Base-by-base conservation (phyloP, 92 coral and sea anemone genomes). In the Epizoanthus scotinus region DNA sequence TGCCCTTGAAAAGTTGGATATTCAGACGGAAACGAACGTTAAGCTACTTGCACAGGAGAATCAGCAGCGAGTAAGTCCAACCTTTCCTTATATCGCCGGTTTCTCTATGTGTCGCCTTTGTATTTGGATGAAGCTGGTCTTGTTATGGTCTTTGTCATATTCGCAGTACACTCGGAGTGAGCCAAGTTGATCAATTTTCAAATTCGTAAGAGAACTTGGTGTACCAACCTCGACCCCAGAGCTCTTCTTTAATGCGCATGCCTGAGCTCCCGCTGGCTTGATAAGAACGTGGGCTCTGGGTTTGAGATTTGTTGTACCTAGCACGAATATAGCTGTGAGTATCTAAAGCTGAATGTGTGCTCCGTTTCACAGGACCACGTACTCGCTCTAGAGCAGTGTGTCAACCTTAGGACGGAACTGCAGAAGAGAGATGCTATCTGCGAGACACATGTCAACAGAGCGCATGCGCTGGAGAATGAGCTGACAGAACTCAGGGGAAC, bases 11-110 rank as follows among this genome's bases (percentile, higher is more conserved):
- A 95, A 93, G 71, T 86, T 95, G 10, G 92, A 95, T 82, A 94
- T 91, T 57, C 95, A 93, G 73, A 95, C 98, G 17, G 98, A 95
- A 80, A 89, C 97, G 15, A 95, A 93, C 52, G 90, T 88, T 78
- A 93, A 90, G 77, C 77, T 95, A 40, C 82, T 93, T 79, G 91
- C 97, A 14, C 89, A 89, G 64, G 97, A 93, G 65, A 93, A 93
- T 79, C 86, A 91, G 78, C 94, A 94, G 58, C 88, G 84, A 55
- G 91, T 85, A 58, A 69, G 82, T 29, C 49, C 21, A 18, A 8
- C 8, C 9, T 3, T 18, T 78, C 49, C 9, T 20, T 18, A 13
- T 9, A 68, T n/a, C 38, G 22, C 53, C 21, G 2, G 22, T 31
- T 14, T 69, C 52, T 17, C 8, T 61, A 44, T 8, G 50, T 15